These are phyloP conservation scores for Eupithecia abbreviata DNA, from an alignment of 2,888 invertebrate genomes.

Conservation along the genomic window DNA sequence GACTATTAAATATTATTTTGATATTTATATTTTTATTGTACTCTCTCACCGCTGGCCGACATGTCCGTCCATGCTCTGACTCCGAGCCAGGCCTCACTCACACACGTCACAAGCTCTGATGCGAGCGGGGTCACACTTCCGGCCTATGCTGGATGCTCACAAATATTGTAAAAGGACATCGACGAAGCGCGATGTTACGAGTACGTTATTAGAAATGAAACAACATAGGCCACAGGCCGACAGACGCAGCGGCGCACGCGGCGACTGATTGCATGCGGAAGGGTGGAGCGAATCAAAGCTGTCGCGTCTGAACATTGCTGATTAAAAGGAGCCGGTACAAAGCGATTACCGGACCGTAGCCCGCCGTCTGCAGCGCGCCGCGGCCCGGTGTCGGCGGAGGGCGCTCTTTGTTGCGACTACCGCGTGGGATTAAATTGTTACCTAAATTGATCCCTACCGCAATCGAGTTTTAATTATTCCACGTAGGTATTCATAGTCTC, in stretches of 20 bases:
- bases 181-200: neutral
- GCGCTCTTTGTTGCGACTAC: slow-evolving; percentile 52
- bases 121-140: neutral
- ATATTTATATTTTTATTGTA: too few relatives aligned
- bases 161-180: neutral
- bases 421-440: slow-evolving; percentile 59
- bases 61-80: too few relatives aligned
- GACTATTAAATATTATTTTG: too few relatives aligned
- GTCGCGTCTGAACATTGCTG: slow-evolving; percentile 64
- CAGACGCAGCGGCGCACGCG: neutral
- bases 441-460: slow-evolving; percentile 46
- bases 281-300: slow-evolving; percentile 68
- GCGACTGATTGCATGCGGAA: slow-evolving; percentile 76
- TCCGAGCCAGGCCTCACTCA: neutral
- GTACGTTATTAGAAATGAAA: neutral
- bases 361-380: slow-evolving; percentile 59
- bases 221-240: too few relatives aligned
- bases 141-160: neutral
- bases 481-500: neutral
- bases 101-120: neutral
- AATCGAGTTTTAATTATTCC: slow-evolving; percentile 15
- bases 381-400: slow-evolving; percentile 23
- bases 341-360: slow-evolving; percentile 76
- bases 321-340: slow-evolving; percentile 75
- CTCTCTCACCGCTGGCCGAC: neutral